Conservation (phyloP, 2,113 vertebrate genomes). For the Nesogale talazaci region DNA sequence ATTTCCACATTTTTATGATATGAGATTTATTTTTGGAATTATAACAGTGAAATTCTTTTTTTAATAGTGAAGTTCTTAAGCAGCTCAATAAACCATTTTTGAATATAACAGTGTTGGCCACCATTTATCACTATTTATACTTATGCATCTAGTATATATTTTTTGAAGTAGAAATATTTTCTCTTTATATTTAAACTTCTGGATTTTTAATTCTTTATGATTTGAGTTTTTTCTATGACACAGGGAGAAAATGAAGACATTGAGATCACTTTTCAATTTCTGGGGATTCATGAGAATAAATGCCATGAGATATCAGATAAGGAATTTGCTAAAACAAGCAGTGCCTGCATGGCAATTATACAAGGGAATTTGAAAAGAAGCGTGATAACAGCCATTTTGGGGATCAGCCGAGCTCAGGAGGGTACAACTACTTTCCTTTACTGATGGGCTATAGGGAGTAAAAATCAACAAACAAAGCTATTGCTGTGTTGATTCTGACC, state of each 20-base stretch:
- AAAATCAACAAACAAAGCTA: too few relatives aligned
- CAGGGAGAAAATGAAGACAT: background rate
- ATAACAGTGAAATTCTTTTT: background rate
- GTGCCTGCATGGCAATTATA: too few relatives aligned
- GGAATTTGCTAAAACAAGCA: background rate
- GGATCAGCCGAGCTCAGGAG: background rate
- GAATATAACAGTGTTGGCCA: background rate
- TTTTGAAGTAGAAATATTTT: background rate
- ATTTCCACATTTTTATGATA: background rate
- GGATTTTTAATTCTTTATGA: background rate
- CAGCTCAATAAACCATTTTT: slow-evolving; percentile 3
- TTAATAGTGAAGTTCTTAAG: background rate
- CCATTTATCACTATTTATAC: background rate
- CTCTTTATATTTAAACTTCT: background rate
- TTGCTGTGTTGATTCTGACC: background rate
- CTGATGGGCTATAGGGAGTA: background rate
- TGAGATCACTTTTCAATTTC: background rate
- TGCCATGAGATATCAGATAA: background rate
- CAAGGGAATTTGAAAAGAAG: background rate
- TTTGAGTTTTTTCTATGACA: background rate
- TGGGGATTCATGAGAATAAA: too few relatives aligned
- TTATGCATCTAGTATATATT: background rate
- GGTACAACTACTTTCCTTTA: background rate
- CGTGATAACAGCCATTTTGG: background rate
- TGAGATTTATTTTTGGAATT: background rate